These are phyloP conservation scores for Heliocidaris erythrogramma DNA, from an alignment of 35 echinoderm and acorn worm species.

Conservation along the genomic window DNA sequence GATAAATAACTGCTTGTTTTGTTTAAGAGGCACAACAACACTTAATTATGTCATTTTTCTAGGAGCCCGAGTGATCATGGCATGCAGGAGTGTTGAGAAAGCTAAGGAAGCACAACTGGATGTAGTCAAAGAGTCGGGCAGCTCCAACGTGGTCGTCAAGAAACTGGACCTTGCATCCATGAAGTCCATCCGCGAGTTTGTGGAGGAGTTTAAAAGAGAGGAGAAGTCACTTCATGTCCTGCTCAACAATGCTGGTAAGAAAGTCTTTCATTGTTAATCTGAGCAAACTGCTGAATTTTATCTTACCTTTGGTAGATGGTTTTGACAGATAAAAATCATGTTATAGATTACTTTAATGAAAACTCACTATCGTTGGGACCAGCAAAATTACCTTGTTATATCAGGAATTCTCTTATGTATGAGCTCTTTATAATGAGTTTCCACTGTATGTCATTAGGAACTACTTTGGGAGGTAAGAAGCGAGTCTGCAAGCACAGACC, in stretches of 20 bases:
- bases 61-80: constrained; percentile 71
- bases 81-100: constrained; percentile 65
- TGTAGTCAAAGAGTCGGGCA: constrained; percentile 60
- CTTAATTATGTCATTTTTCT: not conserved
- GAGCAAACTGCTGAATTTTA: not conserved
- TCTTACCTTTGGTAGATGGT: too few species aligned
- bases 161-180: constrained; percentile 84
- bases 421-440: too few species aligned
- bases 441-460: too few species aligned
- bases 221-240: constrained; percentile 76
- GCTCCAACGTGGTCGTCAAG: constrained; percentile 56
- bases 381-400: too few species aligned
- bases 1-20: too few species aligned
- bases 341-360: too few species aligned
- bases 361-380: too few species aligned
- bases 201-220: constrained; percentile 64
- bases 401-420: too few species aligned
- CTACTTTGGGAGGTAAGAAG: too few species aligned
- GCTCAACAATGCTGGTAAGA: constrained; percentile 94
- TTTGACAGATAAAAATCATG: too few species aligned
- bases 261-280: not conserved
- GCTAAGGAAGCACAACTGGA: constrained; percentile 59
- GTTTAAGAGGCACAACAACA: too few species aligned
- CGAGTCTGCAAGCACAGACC: too few species aligned
- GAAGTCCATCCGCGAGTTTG: constrained; percentile 78